These are phyloP conservation scores for Meles meles DNA, from an alignment of 2,113 vertebrate species.

Conservation along the genomic window DNA sequence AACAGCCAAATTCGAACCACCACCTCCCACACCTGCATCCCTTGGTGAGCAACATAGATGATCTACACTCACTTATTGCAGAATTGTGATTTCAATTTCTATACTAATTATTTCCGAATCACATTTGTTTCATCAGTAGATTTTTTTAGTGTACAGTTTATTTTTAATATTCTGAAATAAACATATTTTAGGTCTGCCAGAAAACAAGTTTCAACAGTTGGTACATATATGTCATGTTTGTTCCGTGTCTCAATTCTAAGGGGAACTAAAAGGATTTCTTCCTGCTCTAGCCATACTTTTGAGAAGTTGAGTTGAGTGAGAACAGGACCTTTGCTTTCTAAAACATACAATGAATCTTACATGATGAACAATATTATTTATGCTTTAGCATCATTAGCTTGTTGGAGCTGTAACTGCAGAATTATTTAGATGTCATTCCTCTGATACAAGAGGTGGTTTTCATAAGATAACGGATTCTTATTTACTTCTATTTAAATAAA, in stretches of 20 bases:
- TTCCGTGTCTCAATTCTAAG: background rate
- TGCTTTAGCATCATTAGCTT: background rate
- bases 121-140: background rate
- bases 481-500: background rate
- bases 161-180: slow-evolving; percentile 26
- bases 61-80: background rate
- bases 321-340: background rate
- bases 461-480: background rate
- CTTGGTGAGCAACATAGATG: background rate
- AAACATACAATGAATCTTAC: background rate
- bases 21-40: background rate
- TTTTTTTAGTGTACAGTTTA: background rate
- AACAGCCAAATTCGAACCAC: background rate
- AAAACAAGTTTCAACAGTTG: background rate
- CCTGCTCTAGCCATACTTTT: background rate
- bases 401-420: too few relatives aligned
- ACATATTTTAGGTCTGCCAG: background rate
- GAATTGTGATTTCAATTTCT: background rate
- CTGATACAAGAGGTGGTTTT: background rate
- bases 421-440: background rate
- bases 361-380: background rate
- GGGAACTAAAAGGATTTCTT: background rate
- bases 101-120: background rate
- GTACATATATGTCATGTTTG: background rate
- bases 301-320: background rate